Base-by-base conservation (phyloP, 2,113 vertebrate species). In the Oreocharis arfaki region DNA sequence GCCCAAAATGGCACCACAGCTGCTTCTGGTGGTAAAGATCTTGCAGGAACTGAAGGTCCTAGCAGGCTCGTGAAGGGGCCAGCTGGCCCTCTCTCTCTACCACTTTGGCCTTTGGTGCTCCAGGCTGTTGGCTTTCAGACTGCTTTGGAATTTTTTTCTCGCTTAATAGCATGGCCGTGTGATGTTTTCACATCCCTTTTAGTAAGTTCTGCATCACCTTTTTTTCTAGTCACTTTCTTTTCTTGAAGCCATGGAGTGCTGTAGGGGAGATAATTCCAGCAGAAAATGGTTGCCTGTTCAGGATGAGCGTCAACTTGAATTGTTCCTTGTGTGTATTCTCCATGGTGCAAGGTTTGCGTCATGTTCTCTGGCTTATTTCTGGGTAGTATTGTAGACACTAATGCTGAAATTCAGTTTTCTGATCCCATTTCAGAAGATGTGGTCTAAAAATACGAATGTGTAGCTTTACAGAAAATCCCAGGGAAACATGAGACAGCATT, bases 91-190 rank as follows among this genome's bases (percentile, higher is more conserved):
- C 7, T 65, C 3, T 76, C 13, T 22, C 44, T 37, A 22, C 24
- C 42, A 4, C 30, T 56, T 28, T 49, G 63, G 22, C 39, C 24
- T 67, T 86, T 37, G 17, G 7, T 59, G 33, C 33, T 80, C 13
- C 35, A 76, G 6, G 14, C 35, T 60, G 13, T 21, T 90, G 50
- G 6, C 41, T 92, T 92, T 83, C 71, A 59, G 46, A 50, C 7
- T 0, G 0, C 35, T 90, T 76, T 0, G 3, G 20, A 42, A 20
- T 23, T 55, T 46, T 65, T 81, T 83, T 18, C 17, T 73, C 8
- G 27, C 11, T 63, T 85, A 63, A 16, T 41, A 42, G 30, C 19
- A 20, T 44, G 16, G 15, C 23, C 41, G 13, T 68, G 18, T 35
- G 19, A 33, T 49, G 14, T 65, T 92, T 84, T 78, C 41, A 52